A percentile compares a stretch with the other conserved stretches of the same genome.
Conservation (phyloP, 37 sponge, comb jelly and placozoan genomes). For the Halichondria panicea region DNA sequence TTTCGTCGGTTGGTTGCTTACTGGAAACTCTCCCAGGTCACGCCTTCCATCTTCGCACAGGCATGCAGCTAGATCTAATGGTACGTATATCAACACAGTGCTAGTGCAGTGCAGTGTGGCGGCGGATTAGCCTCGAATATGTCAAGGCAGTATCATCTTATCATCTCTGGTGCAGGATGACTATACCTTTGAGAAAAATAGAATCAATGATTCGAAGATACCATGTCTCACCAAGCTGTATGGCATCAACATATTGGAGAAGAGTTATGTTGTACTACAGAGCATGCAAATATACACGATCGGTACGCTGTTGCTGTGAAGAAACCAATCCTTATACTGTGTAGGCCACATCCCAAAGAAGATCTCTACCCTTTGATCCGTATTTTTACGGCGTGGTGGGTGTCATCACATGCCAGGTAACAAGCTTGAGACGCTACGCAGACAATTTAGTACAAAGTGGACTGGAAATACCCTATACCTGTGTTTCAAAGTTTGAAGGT, state of each 20-base stretch:
- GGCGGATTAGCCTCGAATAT: no score
- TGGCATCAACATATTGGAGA: slow-evolving; percentile 31
- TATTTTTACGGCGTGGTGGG: slow-evolving; percentile 30
- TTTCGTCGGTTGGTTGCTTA: no score
- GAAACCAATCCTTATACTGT: neutral
- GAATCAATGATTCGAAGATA: slow-evolving; percentile 5
- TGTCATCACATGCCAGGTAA: slow-evolving; percentile 16
- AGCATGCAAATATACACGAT: slow-evolving; percentile 26
- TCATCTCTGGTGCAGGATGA: no score
- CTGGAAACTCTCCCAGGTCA: no score
- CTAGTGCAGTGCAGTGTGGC: no score
- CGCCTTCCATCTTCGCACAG: no score
- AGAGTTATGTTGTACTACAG: slow-evolving; percentile 19
- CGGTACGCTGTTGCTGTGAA: slow-evolving; percentile 36
- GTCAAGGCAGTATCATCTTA: no score
- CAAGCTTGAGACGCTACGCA: slow-evolving; percentile 5
- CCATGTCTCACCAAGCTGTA: slow-evolving; percentile 26
- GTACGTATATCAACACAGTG: no score
- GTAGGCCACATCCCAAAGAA: slow-evolving; percentile 51
- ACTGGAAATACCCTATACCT: slow-evolving; percentile 47
- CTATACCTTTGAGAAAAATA: no score
- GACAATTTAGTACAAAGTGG: slow-evolving; percentile 55
- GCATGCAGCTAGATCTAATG: no score
- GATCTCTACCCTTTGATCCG: slow-evolving; percentile 28
- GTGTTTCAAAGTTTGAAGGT: slow-evolving; percentile 29